Percentiles rank a stretch among this genome's conserved stretches.
Conservation (phyloP, 2,888 invertebrate genomes). For the Balanococcus diminutus region DNA sequence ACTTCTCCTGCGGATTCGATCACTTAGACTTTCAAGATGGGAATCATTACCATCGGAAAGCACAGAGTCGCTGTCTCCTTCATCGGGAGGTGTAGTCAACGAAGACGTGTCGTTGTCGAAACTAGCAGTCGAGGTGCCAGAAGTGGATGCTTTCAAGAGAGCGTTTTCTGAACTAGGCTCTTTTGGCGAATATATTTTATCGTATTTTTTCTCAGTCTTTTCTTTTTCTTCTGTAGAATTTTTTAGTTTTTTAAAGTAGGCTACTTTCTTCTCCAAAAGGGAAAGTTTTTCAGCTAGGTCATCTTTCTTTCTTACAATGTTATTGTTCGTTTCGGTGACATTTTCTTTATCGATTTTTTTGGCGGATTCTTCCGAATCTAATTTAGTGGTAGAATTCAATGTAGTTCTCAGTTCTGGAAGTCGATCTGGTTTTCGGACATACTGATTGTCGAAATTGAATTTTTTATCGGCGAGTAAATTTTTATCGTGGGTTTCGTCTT, state of each 20-base stretch:
- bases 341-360: not conserved
- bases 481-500: not conserved
- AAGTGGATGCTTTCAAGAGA: not conserved
- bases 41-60: slow-evolving; percentile 38
- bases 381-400: not conserved
- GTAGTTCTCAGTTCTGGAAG: not conserved
- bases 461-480: not conserved
- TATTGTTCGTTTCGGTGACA: not conserved
- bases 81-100: slow-evolving; percentile 17
- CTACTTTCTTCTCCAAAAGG: slow-evolving; percentile 37
- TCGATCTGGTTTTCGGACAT: not conserved
- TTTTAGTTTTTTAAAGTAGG: slow-evolving; percentile 35
- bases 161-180: not conserved
- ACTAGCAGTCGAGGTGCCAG: slow-evolving; percentile 13
- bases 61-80: slow-evolving; percentile 40
- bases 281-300: slow-evolving; percentile 1
- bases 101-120: not conserved
- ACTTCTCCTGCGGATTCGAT: slow-evolving; percentile 85
- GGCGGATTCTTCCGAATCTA: not conserved
- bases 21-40: slow-evolving; percentile 66
- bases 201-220: slow-evolving; percentile 13
- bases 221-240: not conserved
- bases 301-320: not conserved
- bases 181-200: not conserved
- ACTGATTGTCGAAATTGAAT: not conserved